Percentiles rank a stretch among this genome's conserved stretches.
These are phyloP conservation scores for Turnix velox DNA, from an alignment of 2,113 vertebrate species.

Conservation along the genomic window DNA sequence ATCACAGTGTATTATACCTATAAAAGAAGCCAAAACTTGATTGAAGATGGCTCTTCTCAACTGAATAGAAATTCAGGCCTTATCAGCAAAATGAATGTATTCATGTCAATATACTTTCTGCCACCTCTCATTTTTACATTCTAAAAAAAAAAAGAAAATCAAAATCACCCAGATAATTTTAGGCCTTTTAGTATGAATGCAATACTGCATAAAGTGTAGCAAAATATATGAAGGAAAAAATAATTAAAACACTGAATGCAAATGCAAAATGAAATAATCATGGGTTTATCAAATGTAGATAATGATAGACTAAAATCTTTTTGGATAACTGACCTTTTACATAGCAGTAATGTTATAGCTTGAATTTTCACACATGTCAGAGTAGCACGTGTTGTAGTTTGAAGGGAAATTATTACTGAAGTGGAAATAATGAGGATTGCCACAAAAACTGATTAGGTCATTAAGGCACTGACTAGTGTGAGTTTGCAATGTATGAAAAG, in stretches of 20 bases:
- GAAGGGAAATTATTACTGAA: neutral
- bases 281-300: neutral
- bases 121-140: neutral
- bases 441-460: rapidly evolving
- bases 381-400: neutral
- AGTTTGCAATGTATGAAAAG: neutral
- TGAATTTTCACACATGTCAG: neutral
- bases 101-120: neutral
- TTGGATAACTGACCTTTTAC: neutral
- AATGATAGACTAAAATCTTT: neutral
- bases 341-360: neutral
- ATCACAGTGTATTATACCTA: neutral
- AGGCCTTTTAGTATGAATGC: neutral
- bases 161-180: neutral
- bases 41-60: neutral
- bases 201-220: neutral
- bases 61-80: neutral
- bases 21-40: neutral
- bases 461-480: neutral
- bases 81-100: neutral
- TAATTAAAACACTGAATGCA: neutral
- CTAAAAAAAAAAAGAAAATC: neutral
- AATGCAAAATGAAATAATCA: neutral
- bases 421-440: neutral
- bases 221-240: neutral